Base-by-base conservation (phyloP, 2,113 vertebrate genomes). In the Channa argus region DNA sequence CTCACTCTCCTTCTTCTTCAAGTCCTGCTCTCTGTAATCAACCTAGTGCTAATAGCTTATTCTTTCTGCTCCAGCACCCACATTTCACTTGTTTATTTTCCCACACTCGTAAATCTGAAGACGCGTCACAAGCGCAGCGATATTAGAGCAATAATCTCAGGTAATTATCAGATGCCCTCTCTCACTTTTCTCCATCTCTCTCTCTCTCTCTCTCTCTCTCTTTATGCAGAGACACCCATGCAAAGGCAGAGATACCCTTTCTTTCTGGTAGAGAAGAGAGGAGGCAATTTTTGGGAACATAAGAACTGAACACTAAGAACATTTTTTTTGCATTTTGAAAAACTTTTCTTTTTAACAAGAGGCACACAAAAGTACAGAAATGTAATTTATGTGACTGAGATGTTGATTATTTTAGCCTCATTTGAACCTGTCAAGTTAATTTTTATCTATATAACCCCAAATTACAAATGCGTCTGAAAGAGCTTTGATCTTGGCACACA, bases 81-180 rank as follows among this genome's bases (percentile, higher is more conserved):
- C 97, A 97, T 97, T 98, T 97, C 96, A 97, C 97, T 98, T 98
- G 96, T 98, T 98, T 98, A 97, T 98, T 98, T 98, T 97, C 94
- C 94, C 94, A 94, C 93, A 96, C 95, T 97, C 95, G 96, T 97
- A 98, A 98, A 99, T 98, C 96, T 97, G 95, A 94, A 91, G 93
- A 90, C 94, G 93, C 95, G 97, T 97, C 96, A 96, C 91, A 96
- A 96, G 95, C 95, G 94, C 95, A 93, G 96, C 93, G 96, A 98
- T 97, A 98, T 98, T 98, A 98, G 96, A 95, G 94, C 94, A 97
- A 98, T 99, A 97, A 98, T 99, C 96, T 97, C 96, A 97, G 96
- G 96, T 97, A 98, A 99, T 99, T 98, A 99, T 96, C 93, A 94
- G 89, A 91, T 93, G 82, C 91, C 88, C 87, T 75, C 80, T 36